Evolutionary conservation across 2,113 vertebrate species (phyloP).

Genomic region (Syngnathus floridae): DNA sequence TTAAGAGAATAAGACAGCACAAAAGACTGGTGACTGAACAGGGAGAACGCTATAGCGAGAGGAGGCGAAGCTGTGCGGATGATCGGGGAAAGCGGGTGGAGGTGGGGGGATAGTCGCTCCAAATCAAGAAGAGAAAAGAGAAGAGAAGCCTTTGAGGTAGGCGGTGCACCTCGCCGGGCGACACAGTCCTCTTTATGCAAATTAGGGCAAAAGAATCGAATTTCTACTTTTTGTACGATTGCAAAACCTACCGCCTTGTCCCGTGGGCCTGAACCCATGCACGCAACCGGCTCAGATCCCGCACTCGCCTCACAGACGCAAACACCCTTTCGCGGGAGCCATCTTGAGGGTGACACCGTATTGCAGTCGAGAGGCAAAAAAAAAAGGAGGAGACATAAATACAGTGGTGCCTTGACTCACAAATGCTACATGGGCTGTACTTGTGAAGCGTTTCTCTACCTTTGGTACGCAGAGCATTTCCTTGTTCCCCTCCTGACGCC

Average conservation of each 20-base stretch:
- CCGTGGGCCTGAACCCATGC: no score
- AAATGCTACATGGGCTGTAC: background rate
- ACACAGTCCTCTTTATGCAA: conserved; percentile 25
- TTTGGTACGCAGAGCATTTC: conserved; percentile 9
- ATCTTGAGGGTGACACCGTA: conserved; percentile 13
- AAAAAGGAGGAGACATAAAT: conserved; percentile 6
- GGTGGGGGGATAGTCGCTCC: conserved; percentile 34
- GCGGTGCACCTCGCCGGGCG: conserved; percentile 45
- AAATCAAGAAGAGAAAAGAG: conserved; percentile 39
- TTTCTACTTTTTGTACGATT: no score
- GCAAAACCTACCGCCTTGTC: no score
- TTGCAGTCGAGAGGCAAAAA: background rate
- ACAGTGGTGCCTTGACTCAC: conserved; percentile 2
- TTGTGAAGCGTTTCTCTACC: background rate
- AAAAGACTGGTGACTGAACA: conserved; percentile 70
- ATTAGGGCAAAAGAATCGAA: no score
- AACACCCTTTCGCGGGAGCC: conserved; percentile 63
- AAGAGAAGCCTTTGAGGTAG: conserved; percentile 37
- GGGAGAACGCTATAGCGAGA: conserved; percentile 58
- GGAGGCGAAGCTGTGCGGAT: conserved; percentile 48
- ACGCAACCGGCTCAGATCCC: background rate
- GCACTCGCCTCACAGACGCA: conserved; percentile 72
- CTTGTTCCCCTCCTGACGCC: no score
- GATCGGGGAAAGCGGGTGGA: conserved; percentile 28
- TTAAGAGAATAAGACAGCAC: conserved; percentile 69